Evolutionary conservation across 2,113 vertebrate genomes (phyloP), one percentile per base, ranked within the genome.

Genomic region (Dicentrarchus labrax): DNA sequence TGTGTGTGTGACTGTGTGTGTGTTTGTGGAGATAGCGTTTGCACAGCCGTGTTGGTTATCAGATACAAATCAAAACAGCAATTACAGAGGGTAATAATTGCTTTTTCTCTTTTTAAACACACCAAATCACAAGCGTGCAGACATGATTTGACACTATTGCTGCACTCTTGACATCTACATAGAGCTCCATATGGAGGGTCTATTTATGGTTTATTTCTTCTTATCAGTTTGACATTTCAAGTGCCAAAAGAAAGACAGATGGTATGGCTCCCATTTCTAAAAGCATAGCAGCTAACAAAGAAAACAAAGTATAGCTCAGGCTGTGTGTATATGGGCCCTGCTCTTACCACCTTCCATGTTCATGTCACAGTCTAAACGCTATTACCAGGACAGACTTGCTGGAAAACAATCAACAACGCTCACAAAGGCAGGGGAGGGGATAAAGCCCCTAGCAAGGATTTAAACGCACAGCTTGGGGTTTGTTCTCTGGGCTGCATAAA

Each of bases 61-160:
- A 82, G 62, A 90, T 84, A 84, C 66, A 82, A 92, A 92, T 90
- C 64, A 82, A 94, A 95, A 92, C 89, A 94, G 90, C 90, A 93
- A 94, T 93, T 92, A 93, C 69, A 91, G 36, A 82, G 61, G 69
- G 57, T 72, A 82, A 89, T 89, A 91, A 94, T 93, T 92, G 88
- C 89, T 87, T 82, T 87, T 84, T 85, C 67, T 76, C 64, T 61
- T 85, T 30, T 76, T 68, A 82, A 68, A 88, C 53, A 79, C 81
- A 90, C 36, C 65, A 92, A 92, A 90, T 89, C 54, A 78, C 79
- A 83, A 84, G 69, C 76, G 71, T 91, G 92, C 91, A 92, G 78
- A 91, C 82, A 89, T 89, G 78, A 72, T 88, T 7, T 81, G 69
- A 91, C 51, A 86, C 16, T 16, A 53, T 65, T 80, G 76, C 53